Percentiles rank a stretch among this genome's conserved stretches.
phyloP scores from a whole-genome alignment of 2,113 vertebrate genomes.

The Oryzias celebensis region DNA sequence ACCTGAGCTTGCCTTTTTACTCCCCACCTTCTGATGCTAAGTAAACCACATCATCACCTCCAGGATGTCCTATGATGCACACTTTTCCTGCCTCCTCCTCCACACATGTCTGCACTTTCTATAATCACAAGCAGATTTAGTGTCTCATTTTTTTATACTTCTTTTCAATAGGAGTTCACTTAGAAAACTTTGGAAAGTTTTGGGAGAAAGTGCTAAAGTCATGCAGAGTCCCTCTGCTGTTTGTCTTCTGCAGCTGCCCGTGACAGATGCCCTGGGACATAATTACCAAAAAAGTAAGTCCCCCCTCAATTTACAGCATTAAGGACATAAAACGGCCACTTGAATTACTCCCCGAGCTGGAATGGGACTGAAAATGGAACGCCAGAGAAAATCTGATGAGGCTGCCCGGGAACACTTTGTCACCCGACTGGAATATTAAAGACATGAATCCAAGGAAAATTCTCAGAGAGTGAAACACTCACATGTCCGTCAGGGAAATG shows the following conservation, averaged over 20 bases:
- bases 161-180: no score
- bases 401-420: slow-evolving; percentile 26
- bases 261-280: slow-evolving; percentile 38
- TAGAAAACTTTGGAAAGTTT: no score
- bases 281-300: slow-evolving; percentile 54
- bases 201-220: slow-evolving; percentile 9
- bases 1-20: neutral
- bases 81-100: neutral
- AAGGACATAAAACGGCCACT: slow-evolving; percentile 41
- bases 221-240: neutral
- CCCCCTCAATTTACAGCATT: slow-evolving; percentile 47
- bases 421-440: slow-evolving; percentile 28
- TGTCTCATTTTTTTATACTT: neutral
- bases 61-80: neutral
- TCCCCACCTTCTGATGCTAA: neutral
- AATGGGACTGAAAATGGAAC: slow-evolving; percentile 24
- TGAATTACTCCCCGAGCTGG: slow-evolving; percentile 42
- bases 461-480: slow-evolving; percentile 2
- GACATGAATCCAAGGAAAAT: slow-evolving; percentile 19
- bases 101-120: neutral
- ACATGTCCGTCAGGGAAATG: neutral
- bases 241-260: slow-evolving; percentile 19
- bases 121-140: slow-evolving; percentile 23
- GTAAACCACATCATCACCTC: slow-evolving; percentile 8
- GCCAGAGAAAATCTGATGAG: slow-evolving; percentile 27